These are phyloP conservation scores for Oostethus manadensis DNA, from an alignment of 2,113 vertebrate genomes.

Conservation along the genomic window DNA sequence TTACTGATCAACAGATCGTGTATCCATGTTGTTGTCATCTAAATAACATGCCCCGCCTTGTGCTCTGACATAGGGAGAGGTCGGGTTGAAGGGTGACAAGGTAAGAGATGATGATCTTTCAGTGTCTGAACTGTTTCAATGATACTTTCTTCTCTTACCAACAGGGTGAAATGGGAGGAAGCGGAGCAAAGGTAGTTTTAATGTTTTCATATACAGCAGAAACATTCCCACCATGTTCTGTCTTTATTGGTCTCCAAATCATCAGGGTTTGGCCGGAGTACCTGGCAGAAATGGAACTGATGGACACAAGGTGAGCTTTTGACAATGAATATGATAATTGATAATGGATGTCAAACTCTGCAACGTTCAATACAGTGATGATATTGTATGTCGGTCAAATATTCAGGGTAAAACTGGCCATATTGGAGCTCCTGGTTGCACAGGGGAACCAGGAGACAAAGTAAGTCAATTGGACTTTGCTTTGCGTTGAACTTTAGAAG, in stretches of 20 bases:
- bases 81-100: slow-evolving; percentile 68
- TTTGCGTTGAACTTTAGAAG: background rate
- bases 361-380: background rate
- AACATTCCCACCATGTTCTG: background rate
- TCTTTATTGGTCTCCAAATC: slow-evolving; percentile 4
- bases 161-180: slow-evolving; percentile 71
- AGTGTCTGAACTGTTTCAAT: slow-evolving; percentile 2
- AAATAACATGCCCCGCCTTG: background rate
- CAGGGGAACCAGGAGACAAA: slow-evolving; percentile 87
- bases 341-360: background rate
- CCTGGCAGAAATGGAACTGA: slow-evolving; percentile 69
- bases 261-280: slow-evolving; percentile 62
- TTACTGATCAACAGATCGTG: background rate
- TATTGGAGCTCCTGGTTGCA: slow-evolving; percentile 92
- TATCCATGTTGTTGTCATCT: background rate
- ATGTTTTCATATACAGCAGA: background rate
- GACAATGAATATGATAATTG: background rate
- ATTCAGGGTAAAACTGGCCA: slow-evolving; percentile 87
- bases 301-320: slow-evolving; percentile 66
- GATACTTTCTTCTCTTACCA: background rate
- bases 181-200: slow-evolving; percentile 66
- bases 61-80: slow-evolving; percentile 60
- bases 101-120: slow-evolving; percentile 42
- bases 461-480: slow-evolving; percentile 54
- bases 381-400: background rate